Evolutionary conservation across 2,797 vertebrate species (phyloP).

Genomic region (Pseudochirops corinnae): DNA sequence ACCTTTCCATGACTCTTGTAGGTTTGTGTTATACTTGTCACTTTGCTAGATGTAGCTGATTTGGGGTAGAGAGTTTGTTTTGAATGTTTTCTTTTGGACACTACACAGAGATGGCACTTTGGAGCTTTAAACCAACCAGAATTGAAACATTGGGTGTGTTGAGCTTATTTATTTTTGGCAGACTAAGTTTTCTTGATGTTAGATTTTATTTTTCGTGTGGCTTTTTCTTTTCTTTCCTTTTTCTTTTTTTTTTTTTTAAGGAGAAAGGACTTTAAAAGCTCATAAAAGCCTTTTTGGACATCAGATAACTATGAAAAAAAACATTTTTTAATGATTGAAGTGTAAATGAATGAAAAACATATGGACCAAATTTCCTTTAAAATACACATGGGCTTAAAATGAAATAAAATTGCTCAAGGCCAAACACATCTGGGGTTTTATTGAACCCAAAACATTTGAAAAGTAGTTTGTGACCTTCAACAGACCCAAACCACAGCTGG

Average conservation of each 20-base stretch:
- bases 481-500: constrained; percentile 20
- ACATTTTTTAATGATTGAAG: constrained; percentile 66
- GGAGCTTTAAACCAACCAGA: constrained; percentile 44
- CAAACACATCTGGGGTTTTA: constrained; percentile 71
- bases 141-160: constrained; percentile 61
- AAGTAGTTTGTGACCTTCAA: constrained; percentile 57
- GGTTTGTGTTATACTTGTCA: constrained; percentile 37
- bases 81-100: constrained; percentile 51
- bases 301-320: constrained; percentile 70
- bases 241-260: background rate
- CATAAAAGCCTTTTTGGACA: constrained; percentile 42
- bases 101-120: constrained; percentile 56
- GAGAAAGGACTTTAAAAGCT: constrained; percentile 55
- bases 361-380: constrained; percentile 67
- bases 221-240: background rate
- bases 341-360: constrained; percentile 73
- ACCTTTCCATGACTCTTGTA: constrained; percentile 14
- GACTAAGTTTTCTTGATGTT: constrained; percentile 58
- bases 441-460: constrained; percentile 66
- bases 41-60: constrained; percentile 34
- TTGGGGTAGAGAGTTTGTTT: constrained; percentile 52
- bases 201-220: constrained; percentile 44
- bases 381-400: constrained; percentile 61
- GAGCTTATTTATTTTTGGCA: constrained; percentile 67
- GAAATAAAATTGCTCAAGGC: constrained; percentile 59